These are phyloP conservation scores for Galeopterus variegatus DNA, from an alignment of 2,113 vertebrate genomes.

Conservation along the genomic window DNA sequence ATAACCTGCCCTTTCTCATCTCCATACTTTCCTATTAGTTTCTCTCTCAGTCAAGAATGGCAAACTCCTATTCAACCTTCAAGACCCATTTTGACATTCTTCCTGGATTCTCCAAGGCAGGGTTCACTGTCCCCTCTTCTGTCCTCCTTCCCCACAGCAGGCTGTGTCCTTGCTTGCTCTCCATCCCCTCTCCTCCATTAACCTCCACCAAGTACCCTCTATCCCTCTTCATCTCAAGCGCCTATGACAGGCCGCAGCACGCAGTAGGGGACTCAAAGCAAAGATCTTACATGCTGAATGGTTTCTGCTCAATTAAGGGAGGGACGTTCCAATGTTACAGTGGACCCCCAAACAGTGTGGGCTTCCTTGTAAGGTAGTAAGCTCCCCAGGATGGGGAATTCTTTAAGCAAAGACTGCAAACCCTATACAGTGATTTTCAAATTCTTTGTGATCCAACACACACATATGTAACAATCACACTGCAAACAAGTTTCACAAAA, in stretches of 20 bases:
- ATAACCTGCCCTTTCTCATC: neutral
- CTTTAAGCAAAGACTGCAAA: neutral
- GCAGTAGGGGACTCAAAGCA: neutral
- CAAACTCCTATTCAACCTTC: neutral
- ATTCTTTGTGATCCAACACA: neutral
- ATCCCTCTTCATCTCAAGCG: neutral
- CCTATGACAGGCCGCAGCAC: neutral
- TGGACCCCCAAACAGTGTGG: fast-evolving
- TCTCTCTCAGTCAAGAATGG: neutral
- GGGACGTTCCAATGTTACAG: neutral
- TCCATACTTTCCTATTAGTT: neutral
- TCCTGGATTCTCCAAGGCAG: neutral
- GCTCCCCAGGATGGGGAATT: neutral
- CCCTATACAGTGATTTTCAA: neutral
- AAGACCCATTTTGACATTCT: neutral
- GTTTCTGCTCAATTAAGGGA: neutral
- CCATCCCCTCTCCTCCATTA: neutral
- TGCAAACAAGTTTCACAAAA: neutral
- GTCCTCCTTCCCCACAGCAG: neutral
- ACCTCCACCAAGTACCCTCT: neutral
- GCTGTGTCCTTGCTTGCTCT: neutral
- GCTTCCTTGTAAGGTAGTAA: neutral
- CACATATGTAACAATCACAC: neutral
- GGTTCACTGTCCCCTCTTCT: neutral
- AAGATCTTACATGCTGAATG: neutral